phyloP scores from a whole-genome alignment of 2,888 invertebrate species.

The Noctua comes region DNA sequence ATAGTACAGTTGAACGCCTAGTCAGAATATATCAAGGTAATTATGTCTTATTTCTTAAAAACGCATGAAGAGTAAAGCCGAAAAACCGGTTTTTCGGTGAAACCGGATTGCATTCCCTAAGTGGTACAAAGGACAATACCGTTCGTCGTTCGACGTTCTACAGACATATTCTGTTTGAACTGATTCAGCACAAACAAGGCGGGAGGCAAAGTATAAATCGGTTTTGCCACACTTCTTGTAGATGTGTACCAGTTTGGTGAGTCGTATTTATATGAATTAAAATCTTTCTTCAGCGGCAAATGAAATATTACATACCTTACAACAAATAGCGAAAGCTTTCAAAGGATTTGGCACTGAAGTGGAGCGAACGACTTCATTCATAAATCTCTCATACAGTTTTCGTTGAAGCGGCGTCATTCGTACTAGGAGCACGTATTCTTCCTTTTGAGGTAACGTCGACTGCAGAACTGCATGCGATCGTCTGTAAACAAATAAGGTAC shows the following conservation, averaged over 20 bases:
- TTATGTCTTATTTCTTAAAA: not conserved
- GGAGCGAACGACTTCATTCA: slow-evolving; percentile 97
- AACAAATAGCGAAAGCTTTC: slow-evolving; percentile 99
- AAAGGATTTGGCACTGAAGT: slow-evolving; percentile 98
- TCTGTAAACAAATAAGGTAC: slow-evolving; percentile 81
- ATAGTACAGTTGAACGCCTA: not conserved
- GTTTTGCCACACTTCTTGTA: not conserved
- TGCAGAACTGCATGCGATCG: slow-evolving; percentile 98
- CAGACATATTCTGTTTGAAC: not conserved
- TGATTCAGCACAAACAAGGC: not conserved
- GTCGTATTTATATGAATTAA: not conserved
- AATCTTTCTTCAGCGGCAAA: too few relatives aligned
- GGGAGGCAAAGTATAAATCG: not conserved
- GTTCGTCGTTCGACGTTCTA: too few relatives aligned
- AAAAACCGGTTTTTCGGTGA: too few relatives aligned
- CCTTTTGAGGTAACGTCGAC: slow-evolving; percentile 97
- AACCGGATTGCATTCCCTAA: too few relatives aligned
- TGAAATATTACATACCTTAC: slow-evolving; percentile 92
- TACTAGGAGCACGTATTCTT: slow-evolving; percentile 97
- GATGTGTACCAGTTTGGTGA: not conserved
- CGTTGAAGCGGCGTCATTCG: slow-evolving; percentile 97
- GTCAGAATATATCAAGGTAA: not conserved
- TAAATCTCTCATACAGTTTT: slow-evolving; percentile 97
- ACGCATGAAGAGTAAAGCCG: too few relatives aligned
- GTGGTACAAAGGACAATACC: too few relatives aligned